Evolutionary conservation across 2,888 invertebrate species (phyloP).

Genomic region (Thereva nobilitata): DNA sequence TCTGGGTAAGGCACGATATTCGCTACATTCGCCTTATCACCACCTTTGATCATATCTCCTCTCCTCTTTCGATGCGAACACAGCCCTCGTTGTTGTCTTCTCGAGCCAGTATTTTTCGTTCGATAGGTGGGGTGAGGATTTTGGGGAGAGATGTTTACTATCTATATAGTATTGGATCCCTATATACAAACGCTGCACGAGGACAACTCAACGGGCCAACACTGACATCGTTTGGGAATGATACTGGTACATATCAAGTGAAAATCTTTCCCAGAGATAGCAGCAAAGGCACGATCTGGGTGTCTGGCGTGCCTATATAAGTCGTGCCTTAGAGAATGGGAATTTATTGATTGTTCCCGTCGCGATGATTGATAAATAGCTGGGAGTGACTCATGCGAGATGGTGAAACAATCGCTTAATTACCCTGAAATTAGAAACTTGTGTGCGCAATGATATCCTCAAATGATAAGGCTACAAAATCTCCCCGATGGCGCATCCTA

Average conservation of each 20-base stretch:
- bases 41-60: background rate
- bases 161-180: too few species aligned
- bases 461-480: too few species aligned
- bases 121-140: too few species aligned
- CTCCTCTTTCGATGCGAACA: background rate
- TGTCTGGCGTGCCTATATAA: background rate
- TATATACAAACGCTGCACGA: background rate
- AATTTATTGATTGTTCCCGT: slow-evolving; percentile 15
- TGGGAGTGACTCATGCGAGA: slow-evolving; percentile 12
- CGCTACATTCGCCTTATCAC: slow-evolving; percentile 2
- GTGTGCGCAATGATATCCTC: background rate
- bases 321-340: slow-evolving; percentile 18
- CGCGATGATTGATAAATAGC: slow-evolving; percentile 24
- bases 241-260: background rate
- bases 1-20: slow-evolving; percentile 4
- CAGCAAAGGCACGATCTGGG: background rate
- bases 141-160: too few species aligned
- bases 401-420: slow-evolving; percentile 19
- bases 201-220: slow-evolving; percentile 13
- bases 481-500: too few species aligned
- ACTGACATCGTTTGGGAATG: slow-evolving; percentile 3
- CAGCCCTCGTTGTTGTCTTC: too few species aligned
- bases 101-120: too few species aligned
- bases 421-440: slow-evolving; percentile 7
- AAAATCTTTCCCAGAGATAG: slow-evolving; percentile 3